Evolutionary conservation across 2,113 vertebrate species (phyloP).

Genomic region (Mungos mungo): DNA sequence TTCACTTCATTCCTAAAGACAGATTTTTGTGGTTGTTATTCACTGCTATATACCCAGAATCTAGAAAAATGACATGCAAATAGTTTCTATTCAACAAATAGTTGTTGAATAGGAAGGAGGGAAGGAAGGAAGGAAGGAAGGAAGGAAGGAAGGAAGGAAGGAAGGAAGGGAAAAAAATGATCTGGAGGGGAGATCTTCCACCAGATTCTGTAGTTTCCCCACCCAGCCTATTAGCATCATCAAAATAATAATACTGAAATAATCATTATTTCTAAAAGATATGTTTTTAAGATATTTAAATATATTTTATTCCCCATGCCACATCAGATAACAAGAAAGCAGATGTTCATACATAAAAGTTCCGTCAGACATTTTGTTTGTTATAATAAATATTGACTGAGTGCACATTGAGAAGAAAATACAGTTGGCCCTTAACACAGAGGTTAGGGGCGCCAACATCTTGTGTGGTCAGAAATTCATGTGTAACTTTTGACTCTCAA

Average conservation of each 20-base stretch:
- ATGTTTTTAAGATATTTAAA: neutral
- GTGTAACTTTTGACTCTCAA: neutral
- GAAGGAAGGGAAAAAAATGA: neutral
- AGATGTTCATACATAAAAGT: neutral
- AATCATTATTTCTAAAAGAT: conserved; percentile 11
- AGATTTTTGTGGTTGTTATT: neutral
- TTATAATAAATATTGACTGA: conserved; percentile 14
- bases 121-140: neutral
- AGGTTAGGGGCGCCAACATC: neutral
- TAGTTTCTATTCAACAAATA: neutral
- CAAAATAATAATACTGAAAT: neutral
- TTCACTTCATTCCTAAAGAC: neutral
- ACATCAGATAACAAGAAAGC: conserved; percentile 14
- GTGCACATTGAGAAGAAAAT: neutral
- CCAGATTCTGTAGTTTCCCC: neutral
- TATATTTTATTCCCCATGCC: neutral
- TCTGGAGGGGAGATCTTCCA: neutral
- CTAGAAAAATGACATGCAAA: neutral
- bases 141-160: neutral
- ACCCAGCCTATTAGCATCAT: neutral
- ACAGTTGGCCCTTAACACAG: neutral
- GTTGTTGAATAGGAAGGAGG: neutral
- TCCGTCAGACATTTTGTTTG: neutral
- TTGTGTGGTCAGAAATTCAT: neutral
- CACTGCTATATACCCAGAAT: neutral